A percentile compares a stretch with the other conserved stretches of the same genome.
Conservation (phyloP, 1,140 invertebrate species). For the Sipha flava region DNA sequence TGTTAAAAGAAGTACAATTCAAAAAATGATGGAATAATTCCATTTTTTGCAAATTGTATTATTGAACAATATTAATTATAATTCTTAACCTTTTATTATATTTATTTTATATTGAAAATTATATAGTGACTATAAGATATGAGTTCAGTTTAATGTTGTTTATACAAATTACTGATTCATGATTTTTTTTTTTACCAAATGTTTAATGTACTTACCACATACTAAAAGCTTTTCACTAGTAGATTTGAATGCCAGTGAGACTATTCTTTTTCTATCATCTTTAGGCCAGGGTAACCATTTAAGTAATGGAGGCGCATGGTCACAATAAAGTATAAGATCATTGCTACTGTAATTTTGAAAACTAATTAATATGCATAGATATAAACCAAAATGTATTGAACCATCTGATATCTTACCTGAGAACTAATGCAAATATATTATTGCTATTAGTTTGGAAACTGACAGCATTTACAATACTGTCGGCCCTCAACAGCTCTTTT, state of each 20-base stretch:
- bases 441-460: constrained; percentile 1
- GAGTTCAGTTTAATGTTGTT: too few relatives aligned
- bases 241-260: constrained; percentile 15
- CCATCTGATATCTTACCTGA: constrained; percentile 6
- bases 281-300: constrained; percentile 23
- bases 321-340: constrained; percentile 15
- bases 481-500: background rate
- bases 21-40: too few relatives aligned
- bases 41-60: too few relatives aligned
- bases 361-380: background rate
- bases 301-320: background rate
- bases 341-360: constrained; percentile 9
- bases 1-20: too few relatives aligned
- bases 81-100: too few relatives aligned
- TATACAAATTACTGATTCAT: too few relatives aligned
- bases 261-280: constrained; percentile 9
- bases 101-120: too few relatives aligned
- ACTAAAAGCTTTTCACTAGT: constrained; percentile 12
- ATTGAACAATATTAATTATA: too few relatives aligned
- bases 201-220: background rate
- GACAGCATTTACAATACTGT: background rate
- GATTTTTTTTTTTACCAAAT: too few relatives aligned
- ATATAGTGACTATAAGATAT: too few relatives aligned
- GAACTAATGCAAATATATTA: constrained; percentile 13
- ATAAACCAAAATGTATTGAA: background rate